phyloP scores from a whole-genome alignment of 2,797 vertebrate species.

The Megaceryle alcyon region DNA sequence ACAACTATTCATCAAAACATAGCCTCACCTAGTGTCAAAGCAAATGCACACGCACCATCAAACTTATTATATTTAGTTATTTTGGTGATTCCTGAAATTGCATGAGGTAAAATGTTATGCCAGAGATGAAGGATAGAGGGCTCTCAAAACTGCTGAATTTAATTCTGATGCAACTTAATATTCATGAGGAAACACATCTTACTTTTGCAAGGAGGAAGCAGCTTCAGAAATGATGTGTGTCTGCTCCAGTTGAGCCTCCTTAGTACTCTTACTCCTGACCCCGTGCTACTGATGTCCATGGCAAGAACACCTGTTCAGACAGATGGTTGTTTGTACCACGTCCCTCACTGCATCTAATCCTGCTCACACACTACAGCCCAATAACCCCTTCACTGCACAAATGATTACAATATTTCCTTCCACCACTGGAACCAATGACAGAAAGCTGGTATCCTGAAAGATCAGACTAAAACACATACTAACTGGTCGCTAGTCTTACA shows the following conservation, averaged over 20 bases:
- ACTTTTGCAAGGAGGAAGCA: neutral
- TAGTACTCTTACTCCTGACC: neutral
- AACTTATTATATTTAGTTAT: neutral
- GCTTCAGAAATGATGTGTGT: neutral
- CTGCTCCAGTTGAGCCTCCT: neutral
- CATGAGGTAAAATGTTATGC: neutral
- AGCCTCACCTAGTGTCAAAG: neutral
- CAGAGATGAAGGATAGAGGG: neutral
- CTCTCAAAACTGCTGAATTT: neutral
- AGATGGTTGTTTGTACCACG: accelerated
- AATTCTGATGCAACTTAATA: neutral
- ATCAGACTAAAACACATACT: neutral
- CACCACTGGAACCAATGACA: neutral
- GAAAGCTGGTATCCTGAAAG: neutral
- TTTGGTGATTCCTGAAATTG: neutral
- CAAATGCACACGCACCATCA: neutral
- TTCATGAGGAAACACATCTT: neutral
- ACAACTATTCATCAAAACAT: neutral
- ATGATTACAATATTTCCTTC: neutral
- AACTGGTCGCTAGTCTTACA: neutral
- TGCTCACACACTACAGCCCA: neutral
- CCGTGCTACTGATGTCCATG: neutral
- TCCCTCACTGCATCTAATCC: neutral
- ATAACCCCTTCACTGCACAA: neutral
- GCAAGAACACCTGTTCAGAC: neutral